A percentile compares a stretch with the other conserved stretches of the same genome.
phyloP scores from a whole-genome alignment of 2,888 invertebrate species.

The Elysia crispata region DNA sequence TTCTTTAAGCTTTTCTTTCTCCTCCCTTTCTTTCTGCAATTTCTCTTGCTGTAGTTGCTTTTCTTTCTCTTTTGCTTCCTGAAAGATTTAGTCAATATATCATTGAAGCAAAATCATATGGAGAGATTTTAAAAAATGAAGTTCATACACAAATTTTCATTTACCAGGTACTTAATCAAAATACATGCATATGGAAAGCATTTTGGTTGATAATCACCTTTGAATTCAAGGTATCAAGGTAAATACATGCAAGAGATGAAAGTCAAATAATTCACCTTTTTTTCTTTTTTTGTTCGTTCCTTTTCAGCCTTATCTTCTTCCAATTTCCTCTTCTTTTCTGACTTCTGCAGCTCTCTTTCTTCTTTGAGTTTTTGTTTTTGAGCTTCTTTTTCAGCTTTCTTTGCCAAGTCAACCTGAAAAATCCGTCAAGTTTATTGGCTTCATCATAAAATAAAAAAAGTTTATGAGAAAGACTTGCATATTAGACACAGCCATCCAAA shows the following conservation, averaged over 20 bases:
- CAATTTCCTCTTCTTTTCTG: constrained; percentile 57
- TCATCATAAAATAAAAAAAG: background rate
- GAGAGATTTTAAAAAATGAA: too few relatives aligned
- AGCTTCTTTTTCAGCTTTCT: constrained; percentile 50
- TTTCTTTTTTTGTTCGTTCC: constrained; percentile 53
- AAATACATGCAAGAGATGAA: background rate
- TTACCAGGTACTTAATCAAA: too few relatives aligned
- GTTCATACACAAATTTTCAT: too few relatives aligned
- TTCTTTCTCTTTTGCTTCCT: constrained; percentile 50
- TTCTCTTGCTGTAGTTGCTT: constrained; percentile 62
- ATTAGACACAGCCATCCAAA: background rate
- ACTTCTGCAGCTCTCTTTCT: constrained; percentile 58
- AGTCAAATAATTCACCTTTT: constrained; percentile 49
- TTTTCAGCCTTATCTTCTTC: constrained; percentile 61
- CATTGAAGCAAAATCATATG: too few relatives aligned
- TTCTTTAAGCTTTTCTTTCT: constrained; percentile 58
- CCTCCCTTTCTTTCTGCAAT: constrained; percentile 51
- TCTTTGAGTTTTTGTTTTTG: constrained; percentile 57
- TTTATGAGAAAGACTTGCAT: background rate
- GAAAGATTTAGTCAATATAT: background rate
- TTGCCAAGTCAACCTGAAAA: constrained; percentile 10
- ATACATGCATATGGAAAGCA: too few relatives aligned
- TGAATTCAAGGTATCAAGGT: background rate
- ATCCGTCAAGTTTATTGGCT: too few relatives aligned
- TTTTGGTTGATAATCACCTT: background rate